Evolutionary conservation across 2,888 invertebrate genomes (phyloP), one percentile per base, ranked within the genome.

Genomic region (Caradrina clavipalpis): DNA sequence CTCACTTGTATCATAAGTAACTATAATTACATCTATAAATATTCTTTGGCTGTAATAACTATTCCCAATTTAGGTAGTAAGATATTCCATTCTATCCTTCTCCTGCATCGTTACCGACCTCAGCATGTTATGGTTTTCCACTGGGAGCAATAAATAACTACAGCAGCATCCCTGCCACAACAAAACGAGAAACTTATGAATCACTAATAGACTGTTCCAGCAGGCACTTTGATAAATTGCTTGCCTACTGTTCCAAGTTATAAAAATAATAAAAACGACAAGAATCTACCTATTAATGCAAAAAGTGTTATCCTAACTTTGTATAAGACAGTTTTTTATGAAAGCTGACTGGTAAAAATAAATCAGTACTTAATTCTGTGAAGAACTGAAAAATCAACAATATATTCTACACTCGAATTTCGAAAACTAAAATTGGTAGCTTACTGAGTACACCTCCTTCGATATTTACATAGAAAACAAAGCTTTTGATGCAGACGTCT

Each of bases 131-230:
- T 39, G 21, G 22, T 39, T 72, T 26, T 39, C 21, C 15, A 35
- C 21, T 31, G 39, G 26, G 51, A 31, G 39, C 15, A n/a, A 50
- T 21, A 39, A 17, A 45, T 56, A 71, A 13, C 19, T 21, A 42
- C 15, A 19, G 17, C 4, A 26, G 26, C 26, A 26, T 2, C 13
- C 22, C 50, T 51, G 17, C 31, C 19, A 35, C 21, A 50, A 47
- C 39, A 39, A 7, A 53, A 26, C 2, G 15, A 51, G 45, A 39
- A 39, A 31, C 61, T 54, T 54, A 21, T 61, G 26, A 54, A 70
- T 70, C 21, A 70, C 26, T 70, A 61, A 70, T 61, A 7, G 53
- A 15, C 15, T 39, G 5, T 49, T 54, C 39, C 53, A 7, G 39
- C 21, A 49, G 31, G 54, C 19, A 45, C 31, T 62, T 54, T n/a